Evolutionary conservation across 2,797 vertebrate species (phyloP).

Genomic region (Cryptoprocta ferox): DNA sequence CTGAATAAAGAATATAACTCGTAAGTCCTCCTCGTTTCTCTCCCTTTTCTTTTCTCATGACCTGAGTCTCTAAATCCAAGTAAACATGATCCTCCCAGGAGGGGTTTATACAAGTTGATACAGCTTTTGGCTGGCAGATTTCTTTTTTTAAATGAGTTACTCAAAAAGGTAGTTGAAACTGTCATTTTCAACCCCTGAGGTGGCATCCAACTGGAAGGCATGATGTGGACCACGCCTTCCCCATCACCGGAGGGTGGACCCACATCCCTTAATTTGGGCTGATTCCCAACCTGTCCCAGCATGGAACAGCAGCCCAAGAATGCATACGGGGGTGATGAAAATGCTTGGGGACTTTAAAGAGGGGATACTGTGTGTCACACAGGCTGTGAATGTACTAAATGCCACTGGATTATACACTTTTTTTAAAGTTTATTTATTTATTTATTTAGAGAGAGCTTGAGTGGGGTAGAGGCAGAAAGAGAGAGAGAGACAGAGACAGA

Average conservation of each 20-base stretch:
- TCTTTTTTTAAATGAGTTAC: background rate
- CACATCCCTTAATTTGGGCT: background rate
- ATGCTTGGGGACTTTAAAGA: background rate
- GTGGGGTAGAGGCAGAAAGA: background rate
- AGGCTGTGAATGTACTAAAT: background rate
- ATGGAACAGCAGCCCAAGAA: background rate
- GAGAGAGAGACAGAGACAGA: background rate
- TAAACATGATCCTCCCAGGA: background rate
- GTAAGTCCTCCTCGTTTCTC: background rate
- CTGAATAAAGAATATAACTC: background rate
- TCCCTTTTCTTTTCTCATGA: background rate
- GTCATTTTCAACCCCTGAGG: background rate
- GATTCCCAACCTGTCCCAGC: background rate
- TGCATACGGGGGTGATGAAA: background rate
- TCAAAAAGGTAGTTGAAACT: background rate
- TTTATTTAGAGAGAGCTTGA: too few species aligned
- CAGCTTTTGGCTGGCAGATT: background rate
- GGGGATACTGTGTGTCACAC: too few species aligned
- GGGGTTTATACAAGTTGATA: background rate
- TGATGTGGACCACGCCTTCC: rapidly evolving
- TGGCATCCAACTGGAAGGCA: rapidly evolving
- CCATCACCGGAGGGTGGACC: background rate
- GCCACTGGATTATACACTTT: background rate
- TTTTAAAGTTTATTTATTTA: background rate
- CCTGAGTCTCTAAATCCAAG: background rate